A percentile compares a stretch with the other conserved stretches of the same genome.
These are phyloP conservation scores for Benthosema pterotum DNA, from an alignment of 2,797 vertebrate genomes.

Conservation along the genomic window DNA sequence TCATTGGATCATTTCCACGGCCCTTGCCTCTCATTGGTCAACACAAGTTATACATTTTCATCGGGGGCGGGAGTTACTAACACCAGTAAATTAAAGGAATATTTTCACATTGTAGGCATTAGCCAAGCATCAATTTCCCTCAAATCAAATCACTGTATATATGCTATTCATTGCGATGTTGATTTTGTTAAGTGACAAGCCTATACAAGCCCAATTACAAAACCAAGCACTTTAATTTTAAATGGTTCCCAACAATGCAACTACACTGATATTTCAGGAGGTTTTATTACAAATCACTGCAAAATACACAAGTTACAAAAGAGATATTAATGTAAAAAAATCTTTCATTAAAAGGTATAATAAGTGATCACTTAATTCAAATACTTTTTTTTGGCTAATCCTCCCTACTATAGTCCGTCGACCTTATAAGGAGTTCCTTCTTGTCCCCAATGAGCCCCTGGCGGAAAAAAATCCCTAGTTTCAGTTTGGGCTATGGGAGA, in stretches of 20 bases:
- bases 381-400: no score
- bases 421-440: no score
- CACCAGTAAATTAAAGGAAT: constrained; percentile 16
- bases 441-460: no score
- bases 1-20: constrained; percentile 62
- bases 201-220: not conserved
- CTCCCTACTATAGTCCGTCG: no score
- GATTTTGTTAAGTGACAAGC: not conserved
- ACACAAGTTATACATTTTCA: constrained; percentile 43
- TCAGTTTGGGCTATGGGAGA: no score
- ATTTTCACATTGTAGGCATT: not conserved
- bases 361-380: no score
- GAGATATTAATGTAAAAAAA: not conserved
- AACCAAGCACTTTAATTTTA: no score
- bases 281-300: constrained; percentile 38
- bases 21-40: constrained; percentile 64
- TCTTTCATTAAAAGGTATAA: no score
- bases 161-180: not conserved
- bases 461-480: no score
- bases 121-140: no score
- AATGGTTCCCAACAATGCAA: no score
- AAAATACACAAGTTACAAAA: not conserved
- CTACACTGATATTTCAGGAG: not conserved
- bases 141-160: no score
- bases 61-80: constrained; percentile 46